These are phyloP conservation scores for Pipistrellus kuhlii DNA, from an alignment of 2,797 vertebrate genomes.

Conservation along the genomic window DNA sequence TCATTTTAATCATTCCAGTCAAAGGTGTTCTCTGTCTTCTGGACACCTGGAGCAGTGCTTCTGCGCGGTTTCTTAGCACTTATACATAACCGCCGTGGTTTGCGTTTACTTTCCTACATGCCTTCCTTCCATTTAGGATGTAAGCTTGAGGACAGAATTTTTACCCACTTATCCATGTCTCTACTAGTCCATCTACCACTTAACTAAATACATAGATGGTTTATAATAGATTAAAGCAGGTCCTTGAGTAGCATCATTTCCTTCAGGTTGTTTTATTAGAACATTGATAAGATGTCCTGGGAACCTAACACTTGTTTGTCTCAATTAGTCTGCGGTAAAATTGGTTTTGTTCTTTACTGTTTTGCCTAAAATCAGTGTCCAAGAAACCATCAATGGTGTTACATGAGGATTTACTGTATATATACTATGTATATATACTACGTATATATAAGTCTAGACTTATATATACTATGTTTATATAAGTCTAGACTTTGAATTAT, in stretches of 20 bases:
- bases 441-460: neutral
- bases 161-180: neutral
- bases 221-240: neutral
- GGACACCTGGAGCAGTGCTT: neutral
- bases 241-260: neutral
- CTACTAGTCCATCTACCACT: neutral
- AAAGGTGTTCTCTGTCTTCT: neutral
- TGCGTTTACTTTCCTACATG: neutral
- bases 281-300: neutral
- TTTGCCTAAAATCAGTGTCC: neutral
- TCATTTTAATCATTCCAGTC: neutral
- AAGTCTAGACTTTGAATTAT: neutral
- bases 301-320: neutral
- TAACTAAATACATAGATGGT: neutral
- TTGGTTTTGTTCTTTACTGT: neutral
- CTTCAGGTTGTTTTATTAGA: neutral
- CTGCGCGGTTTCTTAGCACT: neutral
- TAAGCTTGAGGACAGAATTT: neutral
- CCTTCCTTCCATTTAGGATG: neutral
- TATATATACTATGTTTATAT: neutral
- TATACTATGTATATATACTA: neutral
- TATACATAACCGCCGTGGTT: neutral
- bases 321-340: neutral
- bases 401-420: neutral
- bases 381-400: neutral